These are phyloP conservation scores for Zeus faber DNA, from an alignment of 2,113 vertebrate species.

Conservation along the genomic window DNA sequence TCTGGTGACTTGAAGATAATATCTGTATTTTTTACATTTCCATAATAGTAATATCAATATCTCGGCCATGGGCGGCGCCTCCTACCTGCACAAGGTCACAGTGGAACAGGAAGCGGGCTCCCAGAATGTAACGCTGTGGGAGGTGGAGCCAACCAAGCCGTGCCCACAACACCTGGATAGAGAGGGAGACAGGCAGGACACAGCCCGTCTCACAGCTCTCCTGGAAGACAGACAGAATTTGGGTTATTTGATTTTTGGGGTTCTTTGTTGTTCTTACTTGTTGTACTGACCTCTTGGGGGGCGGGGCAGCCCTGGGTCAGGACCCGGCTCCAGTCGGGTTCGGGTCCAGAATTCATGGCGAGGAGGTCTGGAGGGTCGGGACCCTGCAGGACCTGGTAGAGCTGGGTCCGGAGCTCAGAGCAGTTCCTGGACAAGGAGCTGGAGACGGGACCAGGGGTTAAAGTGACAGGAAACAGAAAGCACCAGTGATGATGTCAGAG, in stretches of 20 bases:
- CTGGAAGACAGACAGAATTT: constrained; percentile 32
- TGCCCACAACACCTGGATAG: constrained; percentile 71
- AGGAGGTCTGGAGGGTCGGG: constrained; percentile 49
- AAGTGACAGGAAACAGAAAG: neutral
- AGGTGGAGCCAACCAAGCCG: constrained; percentile 60
- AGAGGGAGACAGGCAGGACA: constrained; percentile 64
- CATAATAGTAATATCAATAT: no score
- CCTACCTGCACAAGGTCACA: constrained; percentile 67
- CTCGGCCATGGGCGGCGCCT: no score
- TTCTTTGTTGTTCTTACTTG: neutral
- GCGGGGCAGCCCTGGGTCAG: constrained; percentile 55
- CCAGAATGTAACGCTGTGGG: constrained; percentile 73
- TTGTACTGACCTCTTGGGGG: neutral
- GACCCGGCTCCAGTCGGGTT: constrained; percentile 61
- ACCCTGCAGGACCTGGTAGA: constrained; percentile 62
- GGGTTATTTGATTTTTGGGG: neutral
- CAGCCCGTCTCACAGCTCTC: constrained; percentile 66
- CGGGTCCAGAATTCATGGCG: constrained; percentile 64
- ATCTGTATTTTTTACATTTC: no score
- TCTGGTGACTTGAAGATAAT: no score
- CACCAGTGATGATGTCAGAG: neutral
- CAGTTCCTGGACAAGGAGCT: constrained; percentile 60
- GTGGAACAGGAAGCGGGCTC: constrained; percentile 65
- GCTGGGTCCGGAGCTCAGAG: constrained; percentile 54
- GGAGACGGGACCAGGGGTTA: neutral